Base-by-base conservation (phyloP, 2,113 vertebrate genomes). In the Centropus unirufus region DNA sequence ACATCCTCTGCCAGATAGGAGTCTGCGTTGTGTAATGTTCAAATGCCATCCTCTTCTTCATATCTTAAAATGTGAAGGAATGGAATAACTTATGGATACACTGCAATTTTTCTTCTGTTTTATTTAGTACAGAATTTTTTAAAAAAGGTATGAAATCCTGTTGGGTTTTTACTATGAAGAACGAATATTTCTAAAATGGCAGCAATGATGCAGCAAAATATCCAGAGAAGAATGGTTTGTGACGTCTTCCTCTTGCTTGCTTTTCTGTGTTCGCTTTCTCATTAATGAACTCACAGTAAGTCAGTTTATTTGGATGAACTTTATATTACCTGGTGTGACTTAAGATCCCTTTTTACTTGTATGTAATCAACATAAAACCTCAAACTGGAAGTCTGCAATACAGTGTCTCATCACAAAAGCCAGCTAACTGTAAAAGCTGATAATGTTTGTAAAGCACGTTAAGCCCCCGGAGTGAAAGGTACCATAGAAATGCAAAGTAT, bases 381-480 rank as follows among this genome's bases (percentile, higher is more conserved):
- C 40, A 68, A 63, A 68, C 76, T 93, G 70, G 29, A 85, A 78
- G 64, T 83, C 70, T 92, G 46, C 69, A 92, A 6, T 76, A 57
- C 30, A 69, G 81, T 77, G 81, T 80, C 92, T 92, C 52, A 34
- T 76, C 81, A 82, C 83, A 93, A 92, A 90, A 96, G 76, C 34
- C 57, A 75, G n/a, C 79, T 95, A 81, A 83, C 87, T 93, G 89
- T 93, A 88, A 86, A 83, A 95, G 82, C 90, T 75, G 91, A 88
- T 95, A 61, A 86, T 92, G 64, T 92, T 90, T 92, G 85, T 89
- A 92, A 90, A 80, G 90, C 83, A 83, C 14, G 12, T 91, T 90
- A 90, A 95, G 77, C 40, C 93, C 93, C 75, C n/a, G 34, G 64
- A 46, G 75, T 94, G 92, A 94, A 96, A 96, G 85, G 90, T 96